phyloP scores from a whole-genome alignment of 2,888 invertebrate genomes.

The Eilema depressum region DNA sequence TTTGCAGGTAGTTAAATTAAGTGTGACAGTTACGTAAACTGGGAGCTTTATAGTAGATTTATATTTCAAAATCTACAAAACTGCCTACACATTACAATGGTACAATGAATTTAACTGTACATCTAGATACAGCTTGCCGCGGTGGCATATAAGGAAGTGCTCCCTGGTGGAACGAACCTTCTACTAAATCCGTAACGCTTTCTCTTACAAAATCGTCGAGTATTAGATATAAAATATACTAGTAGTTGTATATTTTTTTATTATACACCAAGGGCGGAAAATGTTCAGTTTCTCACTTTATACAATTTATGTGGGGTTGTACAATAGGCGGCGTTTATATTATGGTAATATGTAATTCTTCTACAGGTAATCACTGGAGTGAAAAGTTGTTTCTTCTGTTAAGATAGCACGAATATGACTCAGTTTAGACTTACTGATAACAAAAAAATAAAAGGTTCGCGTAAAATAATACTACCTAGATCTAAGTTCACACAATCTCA shows the following conservation, averaged over 20 bases:
- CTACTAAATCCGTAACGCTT: constrained; percentile 26
- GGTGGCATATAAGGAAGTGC: constrained; percentile 41
- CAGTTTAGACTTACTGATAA: no score
- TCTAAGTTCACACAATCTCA: no score
- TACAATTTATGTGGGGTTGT: not conserved
- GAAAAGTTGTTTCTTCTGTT: not conserved
- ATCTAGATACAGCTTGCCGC: constrained; percentile 45
- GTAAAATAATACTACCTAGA: no score
- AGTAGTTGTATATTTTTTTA: not conserved
- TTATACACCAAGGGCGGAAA: not conserved
- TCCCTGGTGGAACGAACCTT: constrained; percentile 41
- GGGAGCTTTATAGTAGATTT: constrained; percentile 29
- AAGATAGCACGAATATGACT: not conserved
- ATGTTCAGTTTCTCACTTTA: not conserved
- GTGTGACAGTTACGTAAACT: constrained; percentile 29
- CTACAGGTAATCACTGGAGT: not conserved
- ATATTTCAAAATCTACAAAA: constrained; percentile 41
- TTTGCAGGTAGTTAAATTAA: not conserved
- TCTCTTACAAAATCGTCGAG: constrained; percentile 25
- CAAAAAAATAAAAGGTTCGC: no score
- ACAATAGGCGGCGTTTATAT: no score
- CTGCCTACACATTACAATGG: constrained; percentile 37
- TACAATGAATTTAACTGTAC: constrained; percentile 47
- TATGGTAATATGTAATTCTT: no score
- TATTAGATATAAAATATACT: constrained; percentile 19